Evolutionary conservation across 2,797 vertebrate species (phyloP).

Genomic region (Myripristis murdjan): DNA sequence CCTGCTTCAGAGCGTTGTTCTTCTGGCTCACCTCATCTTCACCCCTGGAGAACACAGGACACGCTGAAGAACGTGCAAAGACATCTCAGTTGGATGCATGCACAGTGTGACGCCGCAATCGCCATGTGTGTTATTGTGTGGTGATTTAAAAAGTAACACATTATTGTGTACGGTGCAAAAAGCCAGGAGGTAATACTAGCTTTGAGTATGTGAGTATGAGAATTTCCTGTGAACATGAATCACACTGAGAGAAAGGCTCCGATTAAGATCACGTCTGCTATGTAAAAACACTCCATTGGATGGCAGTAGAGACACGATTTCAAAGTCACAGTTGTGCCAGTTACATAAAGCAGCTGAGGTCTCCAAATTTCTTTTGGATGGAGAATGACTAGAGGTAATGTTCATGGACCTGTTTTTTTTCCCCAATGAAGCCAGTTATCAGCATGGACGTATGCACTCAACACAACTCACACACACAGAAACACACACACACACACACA

Average conservation of each 20-base stretch:
- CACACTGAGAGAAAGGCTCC: background rate
- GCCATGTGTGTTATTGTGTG: background rate
- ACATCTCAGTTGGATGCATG: background rate
- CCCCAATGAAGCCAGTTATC: background rate
- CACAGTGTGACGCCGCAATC: background rate
- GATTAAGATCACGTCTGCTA: background rate
- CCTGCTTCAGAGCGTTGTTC: conserved; percentile 94
- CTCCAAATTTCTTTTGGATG: background rate
- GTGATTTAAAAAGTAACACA: too few species aligned
- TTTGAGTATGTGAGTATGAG: background rate
- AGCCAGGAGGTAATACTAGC: too few species aligned
- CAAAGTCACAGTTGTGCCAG: background rate
- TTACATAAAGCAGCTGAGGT: background rate
- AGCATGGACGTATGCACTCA: background rate
- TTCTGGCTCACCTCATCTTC: conserved; percentile 95
- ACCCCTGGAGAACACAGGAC: conserved; percentile 80
- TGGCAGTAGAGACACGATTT: conserved; percentile 50
- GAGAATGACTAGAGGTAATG: background rate
- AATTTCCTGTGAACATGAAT: too few species aligned
- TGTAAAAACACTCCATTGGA: conserved; percentile 40
- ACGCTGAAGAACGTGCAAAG: background rate
- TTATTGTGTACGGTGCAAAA: too few species aligned
- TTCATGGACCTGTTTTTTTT: background rate
- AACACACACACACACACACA: conserved; percentile 10
- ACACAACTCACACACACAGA: conserved; percentile 9